Base-by-base conservation (phyloP, 2,113 vertebrate genomes). In the Corythaeola cristata region DNA sequence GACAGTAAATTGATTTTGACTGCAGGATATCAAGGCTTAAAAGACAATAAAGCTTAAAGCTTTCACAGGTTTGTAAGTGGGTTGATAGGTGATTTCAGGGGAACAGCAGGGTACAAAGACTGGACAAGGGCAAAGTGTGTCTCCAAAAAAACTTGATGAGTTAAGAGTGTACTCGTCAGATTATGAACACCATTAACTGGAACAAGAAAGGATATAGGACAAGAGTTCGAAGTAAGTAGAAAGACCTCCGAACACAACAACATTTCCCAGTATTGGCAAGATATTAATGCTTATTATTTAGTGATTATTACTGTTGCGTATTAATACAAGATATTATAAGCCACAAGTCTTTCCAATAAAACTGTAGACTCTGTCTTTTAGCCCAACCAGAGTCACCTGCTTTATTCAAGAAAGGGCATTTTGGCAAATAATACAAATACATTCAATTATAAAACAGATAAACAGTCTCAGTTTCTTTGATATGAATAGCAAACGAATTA, bases 401-500 rank as follows among this genome's bases (percentile, higher is more conserved):
- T 73, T 72, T 78, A 60, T 67, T 74, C 33, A 71, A 90, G 58
- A 90, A 90, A 71, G 30, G 9, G 15, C 35, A 91, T 47, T 68
- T 72, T 89, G 28, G 59, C 39, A 94, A 91, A 87, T 11, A 67
- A 22, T 68, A 78, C 28, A 87, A 89, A 86, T 56, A 53, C 22
- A 67, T 89, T 83, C 28, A 80, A 47, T 94, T 88, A 88, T 32
- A 94, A 95, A 88, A 45, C 32, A 92, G 62, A 73, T 69, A 82
- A 96, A 94, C 49, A 90, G 26, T 92, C 72, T 85, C 75, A 75
- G 74, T 72, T 85, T 96, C 89, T 89, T 94, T 98, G 93, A 95
- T 94, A 97, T 86, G 93, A 98, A 97, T 86, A 90, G 88, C 96
- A 97, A 97, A 97, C 86, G 97, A 97, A 98, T 98, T 97, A 97